These are phyloP conservation scores for Phyllostomus hastatus DNA, from an alignment of 2,113 vertebrate genomes.

Conservation along the genomic window DNA sequence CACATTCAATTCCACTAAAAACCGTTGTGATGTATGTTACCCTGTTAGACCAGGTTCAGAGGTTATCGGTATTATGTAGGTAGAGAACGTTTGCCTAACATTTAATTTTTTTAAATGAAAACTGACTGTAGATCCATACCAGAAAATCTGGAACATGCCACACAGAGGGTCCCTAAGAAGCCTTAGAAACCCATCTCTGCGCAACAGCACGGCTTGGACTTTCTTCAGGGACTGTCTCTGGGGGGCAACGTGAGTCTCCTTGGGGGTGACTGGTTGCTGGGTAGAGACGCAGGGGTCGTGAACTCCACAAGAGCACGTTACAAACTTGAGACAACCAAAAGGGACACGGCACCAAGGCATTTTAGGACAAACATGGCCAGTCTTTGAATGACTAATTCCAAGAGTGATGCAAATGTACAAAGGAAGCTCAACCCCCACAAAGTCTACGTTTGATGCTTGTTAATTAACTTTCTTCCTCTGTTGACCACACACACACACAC, in stretches of 20 bases:
- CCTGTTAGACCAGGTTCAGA: background rate
- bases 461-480: background rate
- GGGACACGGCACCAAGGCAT: background rate
- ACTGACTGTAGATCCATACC: background rate
- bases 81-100: background rate
- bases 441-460: background rate
- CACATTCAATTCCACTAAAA: background rate
- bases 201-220: background rate
- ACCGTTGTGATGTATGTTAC: fast-evolving
- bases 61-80: background rate
- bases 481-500: background rate
- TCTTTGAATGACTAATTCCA: constrained; percentile 42
- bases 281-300: background rate
- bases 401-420: background rate
- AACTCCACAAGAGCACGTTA: background rate
- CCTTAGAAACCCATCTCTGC: background rate
- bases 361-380: background rate
- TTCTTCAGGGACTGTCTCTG: background rate
- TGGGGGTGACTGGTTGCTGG: background rate
- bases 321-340: background rate
- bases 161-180: background rate
- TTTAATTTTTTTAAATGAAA: background rate
- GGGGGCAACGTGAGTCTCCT: background rate
- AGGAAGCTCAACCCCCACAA: background rate
- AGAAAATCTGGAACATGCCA: background rate